Evolutionary conservation across 2,113 vertebrate species (phyloP), one percentile per base, ranked within the genome.

Genomic region (Agelaius phoeniceus): DNA sequence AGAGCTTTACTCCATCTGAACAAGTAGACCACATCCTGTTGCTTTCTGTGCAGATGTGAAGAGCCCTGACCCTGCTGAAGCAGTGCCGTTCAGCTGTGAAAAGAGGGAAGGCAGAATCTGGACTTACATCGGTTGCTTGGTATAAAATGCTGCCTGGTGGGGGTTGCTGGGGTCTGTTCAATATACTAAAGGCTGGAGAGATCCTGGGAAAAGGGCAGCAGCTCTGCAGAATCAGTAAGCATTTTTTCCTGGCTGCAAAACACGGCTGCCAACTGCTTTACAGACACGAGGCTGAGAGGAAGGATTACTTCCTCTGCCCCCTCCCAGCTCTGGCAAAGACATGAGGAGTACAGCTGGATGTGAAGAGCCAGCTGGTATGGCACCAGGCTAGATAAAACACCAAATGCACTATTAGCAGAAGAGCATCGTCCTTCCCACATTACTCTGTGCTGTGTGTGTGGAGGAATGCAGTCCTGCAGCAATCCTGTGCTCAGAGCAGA

Each of bases 11-110:
- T 91, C 71, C 79, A 57, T 83, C 59, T 85, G 82, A 96, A 59
- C 48, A 86, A 90, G 92, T n/a, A 82, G 87, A 85, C 93, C 92
- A 90, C 94, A 96, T 96, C 96, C 93, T 96, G 94, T 90, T 94
- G 93, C 94, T 61, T 78, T 93, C 90, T 66, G 90, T 69, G 86
- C 85, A 68, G 76, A 86, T 72, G 83, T 69, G 68, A 88, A 75
- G 88, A 88, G 49, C 58, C 37, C 76, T 81, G 72, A 74, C 85
- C 91, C 52, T 49, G 87, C 76, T 46, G 72, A 74, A 83, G 79
- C 31, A 21, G 52, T 15, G 69, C 61, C 0, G 3, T 51, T 93
- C 82, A 46, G 86, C 66, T 94, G 43, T 63, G 49, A 55, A 92
- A 78, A 78, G 73, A 86, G 61, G 39, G 51, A 84, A 80, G 75